Percentiles rank a stretch among this genome's conserved stretches.
Conservation (phyloP, 2,797 vertebrate species). For the Carduelis carduelis region DNA sequence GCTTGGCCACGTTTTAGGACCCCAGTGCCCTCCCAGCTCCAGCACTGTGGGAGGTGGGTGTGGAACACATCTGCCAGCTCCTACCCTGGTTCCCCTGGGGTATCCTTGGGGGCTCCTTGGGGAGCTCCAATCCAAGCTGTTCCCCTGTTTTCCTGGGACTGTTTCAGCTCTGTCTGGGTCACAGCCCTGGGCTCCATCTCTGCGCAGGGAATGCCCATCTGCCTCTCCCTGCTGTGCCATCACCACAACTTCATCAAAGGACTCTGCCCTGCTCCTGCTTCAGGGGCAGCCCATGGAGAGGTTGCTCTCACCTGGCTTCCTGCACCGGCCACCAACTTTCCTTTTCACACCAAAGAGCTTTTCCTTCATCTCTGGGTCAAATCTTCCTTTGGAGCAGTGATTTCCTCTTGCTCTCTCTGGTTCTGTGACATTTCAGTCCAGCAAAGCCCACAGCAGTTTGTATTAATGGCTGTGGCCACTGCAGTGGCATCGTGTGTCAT, state of each 20-base stretch:
- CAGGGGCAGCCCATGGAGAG: too few relatives aligned
- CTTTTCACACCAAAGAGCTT: neutral
- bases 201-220: neutral
- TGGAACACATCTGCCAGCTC: neutral
- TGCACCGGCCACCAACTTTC: fast-evolving
- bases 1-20: neutral
- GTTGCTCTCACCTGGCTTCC: neutral
- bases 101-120: neutral
- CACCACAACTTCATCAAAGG: fast-evolving
- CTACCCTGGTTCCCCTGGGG: neutral
- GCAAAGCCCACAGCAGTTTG: neutral
- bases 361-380: neutral
- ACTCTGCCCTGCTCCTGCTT: neutral
- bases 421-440: fast-evolving
- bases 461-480: fast-evolving
- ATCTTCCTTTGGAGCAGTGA: neutral
- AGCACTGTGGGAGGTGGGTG: neutral
- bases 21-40: neutral
- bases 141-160: neutral
- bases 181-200: too few relatives aligned
- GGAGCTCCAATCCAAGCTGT: neutral
- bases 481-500: fast-evolving
- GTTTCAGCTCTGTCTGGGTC: neutral
- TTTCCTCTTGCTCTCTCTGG: fast-evolving
- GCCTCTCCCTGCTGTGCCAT: neutral